Conservation (phyloP, 2,888 invertebrate species). For the Uloborus plumipes region DNA sequence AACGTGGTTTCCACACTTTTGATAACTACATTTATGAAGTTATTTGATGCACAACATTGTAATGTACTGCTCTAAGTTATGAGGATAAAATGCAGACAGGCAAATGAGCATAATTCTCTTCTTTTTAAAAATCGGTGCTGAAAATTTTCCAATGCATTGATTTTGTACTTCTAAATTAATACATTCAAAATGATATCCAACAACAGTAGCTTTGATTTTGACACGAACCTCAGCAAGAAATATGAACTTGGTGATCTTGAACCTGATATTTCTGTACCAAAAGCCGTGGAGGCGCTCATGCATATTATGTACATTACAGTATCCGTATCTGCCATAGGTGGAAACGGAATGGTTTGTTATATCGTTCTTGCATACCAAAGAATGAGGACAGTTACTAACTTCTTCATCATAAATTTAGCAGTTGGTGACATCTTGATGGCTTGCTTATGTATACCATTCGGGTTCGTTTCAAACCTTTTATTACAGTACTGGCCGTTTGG, state of each 20-base stretch:
- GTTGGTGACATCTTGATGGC: conserved; percentile 92
- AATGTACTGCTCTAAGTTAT: too few relatives aligned
- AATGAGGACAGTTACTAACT: conserved; percentile 93
- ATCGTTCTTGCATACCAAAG: conserved; percentile 85
- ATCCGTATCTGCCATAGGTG: conserved; percentile 72
- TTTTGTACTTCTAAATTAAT: too few relatives aligned
- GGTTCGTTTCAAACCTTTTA: conserved; percentile 84
- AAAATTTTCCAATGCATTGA: too few relatives aligned
- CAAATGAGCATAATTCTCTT: too few relatives aligned
- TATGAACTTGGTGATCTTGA: neutral
- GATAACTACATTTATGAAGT: too few relatives aligned
- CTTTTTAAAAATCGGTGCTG: too few relatives aligned
- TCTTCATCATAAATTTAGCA: conserved; percentile 87
- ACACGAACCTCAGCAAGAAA: too few relatives aligned
- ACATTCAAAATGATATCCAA: too few relatives aligned
- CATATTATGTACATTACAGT: conserved; percentile 72
- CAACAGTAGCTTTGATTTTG: too few relatives aligned
- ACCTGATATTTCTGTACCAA: conserved; percentile 15
- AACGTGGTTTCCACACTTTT: too few relatives aligned
- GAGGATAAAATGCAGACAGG: too few relatives aligned
- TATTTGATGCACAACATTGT: too few relatives aligned
- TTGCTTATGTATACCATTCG: conserved; percentile 90
- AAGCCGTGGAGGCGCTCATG: conserved; percentile 70
- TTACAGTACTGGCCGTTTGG: conserved; percentile 91
- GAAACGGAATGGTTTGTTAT: conserved; percentile 81